phyloP scores from a whole-genome alignment of 2,113 vertebrate species.

The Eptatretus burgeri region DNA sequence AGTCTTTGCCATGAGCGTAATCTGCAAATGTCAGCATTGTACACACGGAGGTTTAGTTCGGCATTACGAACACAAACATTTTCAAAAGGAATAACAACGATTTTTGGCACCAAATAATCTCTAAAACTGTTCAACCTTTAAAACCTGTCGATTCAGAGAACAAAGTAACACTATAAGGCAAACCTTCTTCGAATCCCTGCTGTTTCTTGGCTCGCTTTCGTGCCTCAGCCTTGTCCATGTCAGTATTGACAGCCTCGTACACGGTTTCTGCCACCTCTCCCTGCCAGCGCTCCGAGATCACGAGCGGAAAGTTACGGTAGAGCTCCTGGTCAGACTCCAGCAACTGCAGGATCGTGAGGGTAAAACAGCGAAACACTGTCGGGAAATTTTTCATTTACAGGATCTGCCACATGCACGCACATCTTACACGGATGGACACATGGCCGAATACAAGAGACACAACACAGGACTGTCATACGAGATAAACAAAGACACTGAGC shows the following conservation, averaged over 20 bases:
- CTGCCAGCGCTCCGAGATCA: constrained; percentile 96
- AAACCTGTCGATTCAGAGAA: too few relatives aligned
- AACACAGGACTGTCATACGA: too few relatives aligned
- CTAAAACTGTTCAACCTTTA: too few relatives aligned
- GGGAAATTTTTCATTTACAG: too few relatives aligned
- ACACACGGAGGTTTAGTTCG: fast-evolving
- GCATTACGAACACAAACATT: too few relatives aligned
- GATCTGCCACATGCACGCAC: too few relatives aligned
- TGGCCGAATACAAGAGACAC: too few relatives aligned
- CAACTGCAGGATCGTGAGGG: constrained; percentile 22
- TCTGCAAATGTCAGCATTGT: constrained; percentile 16
- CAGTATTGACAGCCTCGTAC: constrained; percentile 65
- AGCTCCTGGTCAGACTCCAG: constrained; percentile 90
- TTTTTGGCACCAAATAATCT: too few relatives aligned
- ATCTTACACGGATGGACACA: too few relatives aligned
- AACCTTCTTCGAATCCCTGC: constrained; percentile 82
- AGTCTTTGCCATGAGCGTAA: constrained; percentile 80
- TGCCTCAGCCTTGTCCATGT: constrained; percentile 73
- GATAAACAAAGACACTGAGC: too few relatives aligned
- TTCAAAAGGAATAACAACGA: too few relatives aligned
- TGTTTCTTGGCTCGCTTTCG: constrained; percentile 88
- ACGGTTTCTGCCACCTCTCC: constrained; percentile 88
- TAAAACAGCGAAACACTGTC: constrained; percentile 9
- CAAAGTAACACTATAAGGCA: too few relatives aligned
- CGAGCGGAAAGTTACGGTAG: constrained; percentile 92